These are phyloP conservation scores for Myrmecobius fasciatus DNA, from an alignment of 2,113 vertebrate species.

Conservation along the genomic window DNA sequence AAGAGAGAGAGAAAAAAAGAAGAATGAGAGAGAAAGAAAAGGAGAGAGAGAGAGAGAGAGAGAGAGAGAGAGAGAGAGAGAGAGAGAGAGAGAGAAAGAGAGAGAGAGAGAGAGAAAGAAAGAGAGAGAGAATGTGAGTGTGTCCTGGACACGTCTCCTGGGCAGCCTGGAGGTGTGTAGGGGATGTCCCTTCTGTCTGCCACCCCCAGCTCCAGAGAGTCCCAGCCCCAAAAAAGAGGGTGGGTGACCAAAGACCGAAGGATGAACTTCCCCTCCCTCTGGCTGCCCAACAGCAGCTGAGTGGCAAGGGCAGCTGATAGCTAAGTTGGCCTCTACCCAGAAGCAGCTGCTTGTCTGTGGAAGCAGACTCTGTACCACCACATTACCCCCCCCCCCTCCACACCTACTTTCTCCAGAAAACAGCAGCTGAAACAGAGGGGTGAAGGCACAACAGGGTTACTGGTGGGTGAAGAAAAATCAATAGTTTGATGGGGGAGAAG, in stretches of 20 bases:
- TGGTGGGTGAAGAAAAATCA: not conserved
- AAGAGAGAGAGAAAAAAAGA: constrained; percentile 34
- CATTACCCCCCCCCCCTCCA: not conserved
- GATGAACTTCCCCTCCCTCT: not conserved
- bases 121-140: not conserved
- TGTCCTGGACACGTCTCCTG: not conserved
- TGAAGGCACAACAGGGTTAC: not conserved
- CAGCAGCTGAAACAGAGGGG: constrained; percentile 65
- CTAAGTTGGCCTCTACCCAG: constrained; percentile 15
- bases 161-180: not conserved
- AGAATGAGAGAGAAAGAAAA: too few species aligned
- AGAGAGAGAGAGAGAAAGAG: too few species aligned
- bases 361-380: constrained; percentile 14
- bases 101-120: not conserved
- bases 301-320: constrained; percentile 77
- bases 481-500: not conserved
- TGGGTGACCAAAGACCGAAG: not conserved
- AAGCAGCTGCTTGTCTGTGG: constrained; percentile 58
- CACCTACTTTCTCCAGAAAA: not conserved
- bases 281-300: constrained; percentile 48
- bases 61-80: rapidly evolving
- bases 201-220: not conserved
- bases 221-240: not conserved
- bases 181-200: not conserved
- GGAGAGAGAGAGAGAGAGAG: not conserved